Conservation (phyloP, 1,140 invertebrate genomes). For the Tetramorium alpestre region DNA sequence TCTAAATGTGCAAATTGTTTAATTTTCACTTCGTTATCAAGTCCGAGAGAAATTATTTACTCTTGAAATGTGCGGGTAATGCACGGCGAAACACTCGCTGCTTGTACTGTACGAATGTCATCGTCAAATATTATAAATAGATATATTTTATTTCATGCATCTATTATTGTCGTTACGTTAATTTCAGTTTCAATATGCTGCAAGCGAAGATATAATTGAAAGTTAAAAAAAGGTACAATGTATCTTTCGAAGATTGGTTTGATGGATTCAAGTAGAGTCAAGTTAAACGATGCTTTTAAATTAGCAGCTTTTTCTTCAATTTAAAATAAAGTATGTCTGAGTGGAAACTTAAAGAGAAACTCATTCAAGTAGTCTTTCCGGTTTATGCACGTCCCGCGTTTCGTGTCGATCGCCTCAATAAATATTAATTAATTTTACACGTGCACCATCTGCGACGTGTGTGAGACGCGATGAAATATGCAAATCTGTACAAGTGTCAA, state of each 20-base stretch:
- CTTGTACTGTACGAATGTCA: neutral
- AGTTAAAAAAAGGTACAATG: neutral
- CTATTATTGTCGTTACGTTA: neutral
- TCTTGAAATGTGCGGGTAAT: neutral
- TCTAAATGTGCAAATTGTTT: neutral
- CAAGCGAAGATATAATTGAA: neutral
- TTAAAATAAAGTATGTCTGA: neutral
- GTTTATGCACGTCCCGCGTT: neutral
- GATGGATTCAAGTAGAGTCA: neutral
- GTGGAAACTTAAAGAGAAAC: neutral
- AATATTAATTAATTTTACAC: constrained; percentile 33
- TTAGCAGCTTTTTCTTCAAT: neutral
- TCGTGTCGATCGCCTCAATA: neutral
- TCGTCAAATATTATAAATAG: neutral
- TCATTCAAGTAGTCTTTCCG: neutral
- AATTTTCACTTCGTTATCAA: neutral
- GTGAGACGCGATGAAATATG: constrained; percentile 17
- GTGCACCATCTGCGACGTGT: neutral
- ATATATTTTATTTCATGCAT: neutral
- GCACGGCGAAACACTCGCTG: neutral
- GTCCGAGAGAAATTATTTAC: neutral
- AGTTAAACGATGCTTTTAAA: neutral
- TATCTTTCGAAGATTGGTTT: neutral
- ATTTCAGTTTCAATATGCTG: neutral
- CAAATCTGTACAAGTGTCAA: constrained; percentile 39